Conservation (phyloP, 2,113 vertebrate genomes). For the Cyprinodon variegatus region DNA sequence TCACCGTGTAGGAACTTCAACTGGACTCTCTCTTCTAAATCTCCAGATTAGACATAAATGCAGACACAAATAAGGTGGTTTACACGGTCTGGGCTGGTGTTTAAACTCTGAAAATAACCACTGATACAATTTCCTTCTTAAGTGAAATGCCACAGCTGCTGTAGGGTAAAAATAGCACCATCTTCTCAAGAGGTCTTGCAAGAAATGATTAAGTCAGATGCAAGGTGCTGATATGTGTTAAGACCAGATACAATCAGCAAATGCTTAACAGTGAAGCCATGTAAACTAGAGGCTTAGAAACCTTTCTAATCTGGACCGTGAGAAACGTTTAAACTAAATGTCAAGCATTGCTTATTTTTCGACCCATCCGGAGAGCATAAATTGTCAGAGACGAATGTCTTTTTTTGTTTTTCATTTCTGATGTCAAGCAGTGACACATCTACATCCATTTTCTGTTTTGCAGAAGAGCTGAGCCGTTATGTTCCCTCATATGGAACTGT, state of each 20-base stretch:
- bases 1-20: constrained; percentile 41
- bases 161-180: constrained; percentile 68
- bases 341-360: constrained; percentile 41
- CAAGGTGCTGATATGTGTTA: constrained; percentile 51
- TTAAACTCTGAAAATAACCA: constrained; percentile 74
- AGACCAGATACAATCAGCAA: constrained; percentile 28
- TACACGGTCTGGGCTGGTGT: constrained; percentile 26
- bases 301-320: constrained; percentile 17
- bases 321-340: constrained; percentile 34
- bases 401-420: background rate
- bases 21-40: constrained; percentile 27
- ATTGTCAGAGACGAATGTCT: background rate
- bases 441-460: background rate
- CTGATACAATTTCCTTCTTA: constrained; percentile 59
- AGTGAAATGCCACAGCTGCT: constrained; percentile 77
- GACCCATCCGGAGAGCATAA: constrained; percentile 1
- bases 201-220: constrained; percentile 66
- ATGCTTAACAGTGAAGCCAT: constrained; percentile 21
- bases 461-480: background rate
- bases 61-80: constrained; percentile 21
- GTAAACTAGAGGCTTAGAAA: constrained; percentile 26
- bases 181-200: constrained; percentile 61
- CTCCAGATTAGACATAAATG: background rate
- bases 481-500: background rate
- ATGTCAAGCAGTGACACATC: constrained; percentile 4